phyloP scores from a whole-genome alignment of 2,113 vertebrate species.

The Elephas maximus region DNA sequence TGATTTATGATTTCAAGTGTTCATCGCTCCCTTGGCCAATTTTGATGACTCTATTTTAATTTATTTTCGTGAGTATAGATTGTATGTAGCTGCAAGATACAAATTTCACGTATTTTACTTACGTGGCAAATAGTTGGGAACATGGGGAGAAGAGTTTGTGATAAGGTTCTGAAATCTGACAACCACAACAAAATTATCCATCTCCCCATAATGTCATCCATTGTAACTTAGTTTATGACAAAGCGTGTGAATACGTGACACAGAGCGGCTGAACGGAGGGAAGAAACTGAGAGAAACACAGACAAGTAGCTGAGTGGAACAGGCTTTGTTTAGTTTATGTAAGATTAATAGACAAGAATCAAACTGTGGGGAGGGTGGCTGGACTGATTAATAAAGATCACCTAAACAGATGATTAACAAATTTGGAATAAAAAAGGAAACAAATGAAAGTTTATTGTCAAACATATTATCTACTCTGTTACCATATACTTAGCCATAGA shows the following conservation, averaged over 20 bases:
- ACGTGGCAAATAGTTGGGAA: background rate
- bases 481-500: background rate
- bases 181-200: background rate
- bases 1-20: background rate
- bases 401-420: background rate
- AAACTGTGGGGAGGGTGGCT: background rate
- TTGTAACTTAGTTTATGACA: background rate
- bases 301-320: background rate
- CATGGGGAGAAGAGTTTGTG: background rate
- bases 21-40: background rate
- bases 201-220: background rate
- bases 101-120: background rate
- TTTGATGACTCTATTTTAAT: background rate
- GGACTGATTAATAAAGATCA: background rate
- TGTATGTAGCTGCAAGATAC: background rate
- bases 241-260: background rate
- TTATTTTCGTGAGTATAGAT: background rate
- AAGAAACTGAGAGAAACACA: background rate
- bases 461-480: background rate
- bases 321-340: background rate
- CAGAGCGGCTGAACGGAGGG: background rate
- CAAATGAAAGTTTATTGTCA: background rate
- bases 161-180: slow-evolving; percentile 3
- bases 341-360: background rate
- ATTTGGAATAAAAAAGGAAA: background rate